Conservation (phyloP, 2,113 vertebrate species). For the Prinia subflava region DNA sequence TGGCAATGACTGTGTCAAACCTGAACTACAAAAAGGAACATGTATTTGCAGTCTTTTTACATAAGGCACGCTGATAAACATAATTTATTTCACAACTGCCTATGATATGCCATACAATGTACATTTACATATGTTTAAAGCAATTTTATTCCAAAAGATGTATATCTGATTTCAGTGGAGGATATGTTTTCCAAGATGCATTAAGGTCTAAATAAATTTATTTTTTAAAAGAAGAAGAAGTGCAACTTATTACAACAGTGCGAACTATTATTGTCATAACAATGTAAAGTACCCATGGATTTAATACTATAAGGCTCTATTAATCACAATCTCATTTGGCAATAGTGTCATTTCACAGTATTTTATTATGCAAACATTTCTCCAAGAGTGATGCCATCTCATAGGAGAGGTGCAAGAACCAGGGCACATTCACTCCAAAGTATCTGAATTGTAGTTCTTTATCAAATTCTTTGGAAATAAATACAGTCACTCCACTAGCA, state of each 20-base stretch:
- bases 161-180: constrained; percentile 19
- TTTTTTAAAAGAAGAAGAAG: constrained; percentile 45
- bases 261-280: constrained; percentile 65
- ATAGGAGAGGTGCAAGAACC: constrained; percentile 27
- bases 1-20: constrained; percentile 7
- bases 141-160: constrained; percentile 11
- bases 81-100: constrained; percentile 31
- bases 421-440: background rate
- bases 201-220: constrained; percentile 23
- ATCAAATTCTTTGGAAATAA: constrained; percentile 31
- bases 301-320: constrained; percentile 55
- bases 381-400: constrained; percentile 8
- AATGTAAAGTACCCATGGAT: constrained; percentile 49
- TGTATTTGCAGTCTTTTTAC: background rate
- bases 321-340: constrained; percentile 63
- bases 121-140: constrained; percentile 24
- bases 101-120: background rate
- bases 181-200: constrained; percentile 3
- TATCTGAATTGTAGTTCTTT: constrained; percentile 14
- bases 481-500: background rate
- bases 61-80: constrained; percentile 31
- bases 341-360: constrained; percentile 32
- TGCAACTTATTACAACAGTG: constrained; percentile 42
- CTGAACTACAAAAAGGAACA: background rate
- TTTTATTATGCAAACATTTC: constrained; percentile 50